Conservation (phyloP, 2,888 invertebrate species). For the Euproctis similis region DNA sequence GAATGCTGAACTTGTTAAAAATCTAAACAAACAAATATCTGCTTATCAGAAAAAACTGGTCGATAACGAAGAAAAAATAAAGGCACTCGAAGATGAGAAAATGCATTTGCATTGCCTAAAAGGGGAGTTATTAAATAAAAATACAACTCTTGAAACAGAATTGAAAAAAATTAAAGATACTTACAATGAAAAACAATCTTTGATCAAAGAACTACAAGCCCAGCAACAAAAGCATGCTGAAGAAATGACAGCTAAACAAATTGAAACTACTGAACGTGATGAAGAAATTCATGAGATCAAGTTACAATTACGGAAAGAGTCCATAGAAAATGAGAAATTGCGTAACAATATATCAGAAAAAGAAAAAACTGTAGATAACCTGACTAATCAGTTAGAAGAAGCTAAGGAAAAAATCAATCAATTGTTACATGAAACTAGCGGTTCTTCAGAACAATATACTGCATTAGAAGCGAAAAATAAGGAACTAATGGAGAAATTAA, state of each 20-base stretch:
- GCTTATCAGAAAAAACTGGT: constrained; percentile 54
- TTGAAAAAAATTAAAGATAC: constrained; percentile 57
- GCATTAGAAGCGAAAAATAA: constrained; percentile 78
- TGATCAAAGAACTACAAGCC: constrained; percentile 62
- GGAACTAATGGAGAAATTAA: constrained; percentile 84
- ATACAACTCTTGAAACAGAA: constrained; percentile 43
- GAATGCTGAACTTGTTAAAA: constrained; percentile 66
- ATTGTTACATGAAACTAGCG: constrained; percentile 51
- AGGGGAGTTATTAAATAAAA: constrained; percentile 45
- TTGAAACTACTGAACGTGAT: constrained; percentile 71
- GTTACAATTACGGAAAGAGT: constrained; percentile 72
- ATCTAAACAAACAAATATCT: constrained; percentile 72
- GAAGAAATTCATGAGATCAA: constrained; percentile 73
- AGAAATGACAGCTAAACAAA: constrained; percentile 57
- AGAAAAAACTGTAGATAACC: constrained; percentile 58
- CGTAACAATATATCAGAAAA: constrained; percentile 74
- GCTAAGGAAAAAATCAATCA: constrained; percentile 51
- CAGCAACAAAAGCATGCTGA: constrained; percentile 66
- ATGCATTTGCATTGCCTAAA: constrained; percentile 48
- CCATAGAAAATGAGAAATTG: constrained; percentile 79
- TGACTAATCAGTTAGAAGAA: constrained; percentile 65
- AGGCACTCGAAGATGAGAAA: constrained; percentile 63
- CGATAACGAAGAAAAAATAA: constrained; percentile 56
- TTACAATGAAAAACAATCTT: constrained; percentile 55
- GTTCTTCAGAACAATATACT: constrained; percentile 46